Evolutionary conservation across 2,113 vertebrate genomes (phyloP).

Genomic region (Pteronura brasiliensis): DNA sequence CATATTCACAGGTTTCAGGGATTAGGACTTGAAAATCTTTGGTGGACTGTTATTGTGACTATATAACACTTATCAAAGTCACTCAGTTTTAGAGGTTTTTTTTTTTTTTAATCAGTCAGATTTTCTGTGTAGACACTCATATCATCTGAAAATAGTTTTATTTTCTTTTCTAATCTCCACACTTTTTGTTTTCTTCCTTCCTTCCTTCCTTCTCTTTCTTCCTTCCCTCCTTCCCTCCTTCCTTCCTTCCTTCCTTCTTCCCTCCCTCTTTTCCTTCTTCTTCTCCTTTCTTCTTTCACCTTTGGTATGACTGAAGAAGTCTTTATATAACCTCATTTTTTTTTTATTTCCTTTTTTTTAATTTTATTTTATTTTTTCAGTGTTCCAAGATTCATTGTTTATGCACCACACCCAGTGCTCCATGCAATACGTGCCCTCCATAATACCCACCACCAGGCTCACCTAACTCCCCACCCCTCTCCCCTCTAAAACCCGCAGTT

Average conservation of each 20-base stretch:
- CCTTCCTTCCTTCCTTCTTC: neutral
- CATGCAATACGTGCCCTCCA: too few species aligned
- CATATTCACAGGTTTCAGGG: neutral
- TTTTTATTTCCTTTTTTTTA: too few species aligned
- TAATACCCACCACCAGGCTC: too few species aligned
- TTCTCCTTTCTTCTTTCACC: neutral
- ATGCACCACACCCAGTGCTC: too few species aligned
- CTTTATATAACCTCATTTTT: too few species aligned
- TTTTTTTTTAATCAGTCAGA: neutral
- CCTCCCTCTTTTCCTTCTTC: neutral
- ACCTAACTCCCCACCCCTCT: too few species aligned
- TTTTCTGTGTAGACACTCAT: neutral
- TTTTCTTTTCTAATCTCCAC: neutral
- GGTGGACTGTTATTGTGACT: neutral
- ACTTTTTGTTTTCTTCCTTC: neutral
- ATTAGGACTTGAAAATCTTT: neutral
- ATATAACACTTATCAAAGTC: neutral
- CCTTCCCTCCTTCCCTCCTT: neutral
- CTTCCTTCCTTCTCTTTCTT: neutral
- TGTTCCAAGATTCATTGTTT: too few species aligned
- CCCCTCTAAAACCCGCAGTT: too few species aligned
- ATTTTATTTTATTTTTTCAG: too few species aligned
- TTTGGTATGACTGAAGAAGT: neutral
- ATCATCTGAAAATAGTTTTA: neutral
- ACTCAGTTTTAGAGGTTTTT: neutral